Evolutionary conservation across 2,113 vertebrate genomes (phyloP).

Genomic region (Lipotes vexillifer): DNA sequence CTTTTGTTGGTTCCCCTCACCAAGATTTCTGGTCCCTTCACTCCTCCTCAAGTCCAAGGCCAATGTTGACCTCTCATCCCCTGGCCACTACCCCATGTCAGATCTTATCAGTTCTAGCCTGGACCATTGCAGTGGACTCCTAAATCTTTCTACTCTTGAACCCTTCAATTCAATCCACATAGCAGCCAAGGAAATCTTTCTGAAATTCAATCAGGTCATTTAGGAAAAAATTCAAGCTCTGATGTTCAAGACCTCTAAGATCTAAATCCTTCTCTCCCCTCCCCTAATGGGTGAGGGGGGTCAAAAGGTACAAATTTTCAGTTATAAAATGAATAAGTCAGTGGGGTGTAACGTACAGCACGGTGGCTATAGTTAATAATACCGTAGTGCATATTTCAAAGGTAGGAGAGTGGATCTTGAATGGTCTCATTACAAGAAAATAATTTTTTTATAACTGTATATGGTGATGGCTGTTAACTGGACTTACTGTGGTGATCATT

Average conservation of each 20-base stretch:
- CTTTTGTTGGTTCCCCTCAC: not conserved
- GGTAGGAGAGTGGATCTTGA: too few species aligned
- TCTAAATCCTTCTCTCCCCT: not conserved
- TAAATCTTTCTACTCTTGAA: not conserved
- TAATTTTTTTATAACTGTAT: too few species aligned
- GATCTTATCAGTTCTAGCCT: not conserved
- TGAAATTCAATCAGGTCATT: conserved; percentile 12
- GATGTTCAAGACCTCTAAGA: not conserved
- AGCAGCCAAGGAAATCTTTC: not conserved
- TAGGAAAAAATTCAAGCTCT: not conserved
- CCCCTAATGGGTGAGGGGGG: too few species aligned
- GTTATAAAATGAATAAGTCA: too few species aligned
- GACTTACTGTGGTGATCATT: too few species aligned
- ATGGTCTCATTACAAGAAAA: too few species aligned
- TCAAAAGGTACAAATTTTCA: too few species aligned
- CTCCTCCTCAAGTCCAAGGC: not conserved
- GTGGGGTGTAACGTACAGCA: too few species aligned
- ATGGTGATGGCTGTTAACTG: too few species aligned
- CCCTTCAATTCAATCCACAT: not conserved
- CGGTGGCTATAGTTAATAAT: too few species aligned
- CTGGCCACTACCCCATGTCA: not conserved
- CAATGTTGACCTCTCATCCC: not conserved
- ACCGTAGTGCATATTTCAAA: too few species aligned
- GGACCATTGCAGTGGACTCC: not conserved
- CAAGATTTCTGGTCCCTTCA: not conserved